These are phyloP conservation scores for Proales similis DNA, from an alignment of 1,140 invertebrate genomes.

Conservation along the genomic window DNA sequence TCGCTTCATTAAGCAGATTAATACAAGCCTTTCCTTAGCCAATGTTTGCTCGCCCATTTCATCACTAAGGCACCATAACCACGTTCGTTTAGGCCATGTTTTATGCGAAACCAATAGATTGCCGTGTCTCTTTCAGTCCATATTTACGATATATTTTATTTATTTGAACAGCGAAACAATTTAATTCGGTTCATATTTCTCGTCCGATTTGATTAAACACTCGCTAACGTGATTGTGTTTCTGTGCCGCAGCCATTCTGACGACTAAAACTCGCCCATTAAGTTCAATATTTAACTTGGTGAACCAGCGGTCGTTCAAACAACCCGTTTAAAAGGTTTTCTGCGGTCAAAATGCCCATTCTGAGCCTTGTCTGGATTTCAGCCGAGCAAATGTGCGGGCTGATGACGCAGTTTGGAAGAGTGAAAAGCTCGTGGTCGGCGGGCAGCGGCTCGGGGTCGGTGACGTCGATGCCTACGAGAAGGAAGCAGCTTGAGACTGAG, in stretches of 20 bases:
- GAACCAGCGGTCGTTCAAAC: conserved; percentile 7
- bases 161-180: background rate
- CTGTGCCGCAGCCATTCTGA: background rate
- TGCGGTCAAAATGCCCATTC: conserved; percentile 25
- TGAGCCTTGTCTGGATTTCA: conserved; percentile 52
- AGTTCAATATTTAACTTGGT: conserved; percentile 23
- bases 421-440: conserved; percentile 67
- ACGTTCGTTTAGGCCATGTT: no score
- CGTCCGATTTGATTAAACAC: background rate
- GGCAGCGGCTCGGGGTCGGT: conserved; percentile 84
- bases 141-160: no score
- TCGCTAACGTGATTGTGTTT: background rate
- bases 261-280: background rate
- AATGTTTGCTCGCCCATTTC: no score
- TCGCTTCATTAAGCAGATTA: no score
- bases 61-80: no score
- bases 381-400: conserved; percentile 90
- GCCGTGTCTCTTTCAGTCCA: no score
- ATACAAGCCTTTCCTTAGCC: no score
- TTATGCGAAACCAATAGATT: no score
- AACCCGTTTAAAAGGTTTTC: conserved; percentile 14
- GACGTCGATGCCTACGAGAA: conserved; percentile 78
- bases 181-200: background rate
- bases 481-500: no score
- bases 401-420: conserved; percentile 72